Evolutionary conservation across 2,113 vertebrate genomes (phyloP).

Genomic region (Prunella himalayana): DNA sequence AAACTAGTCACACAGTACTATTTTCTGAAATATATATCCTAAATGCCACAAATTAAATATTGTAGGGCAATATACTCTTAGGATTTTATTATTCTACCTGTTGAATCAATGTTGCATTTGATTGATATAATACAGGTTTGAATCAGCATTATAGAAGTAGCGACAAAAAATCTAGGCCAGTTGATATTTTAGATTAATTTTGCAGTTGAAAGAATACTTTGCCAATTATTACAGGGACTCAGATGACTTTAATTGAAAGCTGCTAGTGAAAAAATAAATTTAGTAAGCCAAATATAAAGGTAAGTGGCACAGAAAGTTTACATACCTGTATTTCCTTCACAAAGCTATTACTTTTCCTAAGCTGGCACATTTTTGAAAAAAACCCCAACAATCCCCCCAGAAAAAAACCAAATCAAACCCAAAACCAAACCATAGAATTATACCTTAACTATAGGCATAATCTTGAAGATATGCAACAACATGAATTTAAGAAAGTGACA

Average conservation of each 20-base stretch:
- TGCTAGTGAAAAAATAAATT: neutral
- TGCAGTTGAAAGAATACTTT: neutral
- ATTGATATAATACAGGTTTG: neutral
- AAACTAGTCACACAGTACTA: neutral
- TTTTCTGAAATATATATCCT: neutral
- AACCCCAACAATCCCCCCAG: fast-evolving
- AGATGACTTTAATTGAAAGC: neutral
- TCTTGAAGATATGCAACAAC: neutral
- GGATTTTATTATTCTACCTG: neutral
- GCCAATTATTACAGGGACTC: neutral
- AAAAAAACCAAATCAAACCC: neutral
- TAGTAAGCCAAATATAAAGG: neutral
- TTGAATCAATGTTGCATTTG: neutral
- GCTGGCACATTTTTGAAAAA: neutral
- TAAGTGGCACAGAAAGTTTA: neutral
- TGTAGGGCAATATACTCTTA: neutral
- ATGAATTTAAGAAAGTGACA: neutral
- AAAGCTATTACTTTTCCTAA: neutral
- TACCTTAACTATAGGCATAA: neutral
- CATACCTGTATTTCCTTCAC: neutral
- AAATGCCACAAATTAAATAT: neutral
- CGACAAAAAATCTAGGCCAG: neutral
- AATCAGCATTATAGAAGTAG: neutral
- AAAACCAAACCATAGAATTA: neutral
- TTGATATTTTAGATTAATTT: neutral